Conservation (phyloP, 2,888 invertebrate genomes). For the Tuberolachnus salignus region DNA sequence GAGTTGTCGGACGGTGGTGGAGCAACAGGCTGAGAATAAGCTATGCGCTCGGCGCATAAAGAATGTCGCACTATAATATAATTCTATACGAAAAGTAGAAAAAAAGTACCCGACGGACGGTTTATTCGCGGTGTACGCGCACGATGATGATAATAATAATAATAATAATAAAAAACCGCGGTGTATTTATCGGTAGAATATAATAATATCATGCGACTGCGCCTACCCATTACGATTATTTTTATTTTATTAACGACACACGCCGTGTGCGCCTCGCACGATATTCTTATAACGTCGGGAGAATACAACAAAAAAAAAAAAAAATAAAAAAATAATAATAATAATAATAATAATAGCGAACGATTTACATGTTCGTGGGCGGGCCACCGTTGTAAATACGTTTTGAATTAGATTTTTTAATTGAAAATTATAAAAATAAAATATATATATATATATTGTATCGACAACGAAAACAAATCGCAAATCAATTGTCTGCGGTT, state of each 20-base stretch:
- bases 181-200: not conserved
- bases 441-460: no score
- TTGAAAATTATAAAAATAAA: no score
- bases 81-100: constrained; percentile 28
- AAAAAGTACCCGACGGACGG: constrained; percentile 34
- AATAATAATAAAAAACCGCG: not conserved
- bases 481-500: no score
- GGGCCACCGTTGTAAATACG: no score
- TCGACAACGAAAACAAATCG: no score
- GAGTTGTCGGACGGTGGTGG: constrained; percentile 17
- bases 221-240: not conserved
- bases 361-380: no score
- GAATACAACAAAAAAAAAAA: no score
- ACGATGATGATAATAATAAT: not conserved
- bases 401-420: no score
- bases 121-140: not conserved
- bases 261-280: not conserved
- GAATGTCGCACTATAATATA: constrained; percentile 33
- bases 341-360: no score
- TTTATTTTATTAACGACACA: no score
- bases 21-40: not conserved
- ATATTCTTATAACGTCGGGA: no score
- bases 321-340: no score
- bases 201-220: not conserved
- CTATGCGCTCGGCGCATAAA: constrained; percentile 11